Base-by-base conservation (phyloP, 2,888 invertebrate genomes). In the Melieria crassipennis region DNA sequence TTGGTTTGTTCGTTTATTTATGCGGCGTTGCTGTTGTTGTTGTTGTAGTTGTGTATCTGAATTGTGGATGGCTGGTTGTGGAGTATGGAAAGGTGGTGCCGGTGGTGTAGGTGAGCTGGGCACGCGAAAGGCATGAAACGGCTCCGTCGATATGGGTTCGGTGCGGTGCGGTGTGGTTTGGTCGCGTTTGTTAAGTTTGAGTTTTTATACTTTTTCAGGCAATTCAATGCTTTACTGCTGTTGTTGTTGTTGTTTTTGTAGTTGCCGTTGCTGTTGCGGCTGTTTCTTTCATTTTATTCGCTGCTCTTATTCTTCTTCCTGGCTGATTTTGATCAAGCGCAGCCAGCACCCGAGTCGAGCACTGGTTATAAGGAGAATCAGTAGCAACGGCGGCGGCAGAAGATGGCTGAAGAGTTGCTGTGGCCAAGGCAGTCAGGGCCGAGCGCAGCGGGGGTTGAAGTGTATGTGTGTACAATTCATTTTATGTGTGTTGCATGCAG, bases 191-290 rank as follows among this genome's bases (percentile, higher is more conserved):
- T 48, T 64, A 30, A 30, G 30, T 30, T 30, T 30, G 30, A 30
- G 30, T 30, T 30, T 30, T 30, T 30, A 30, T 30, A 30, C 30
- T 30, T 30, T 30, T 30, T 30, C 30, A 30, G 30, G 30, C 30
- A 30, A 30, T 30, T 5, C 52, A n/a, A 11, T 52, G 52, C 52
- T 13, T 52, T 13, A 52, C 4, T 7, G 48, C 50, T 74, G 65
- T 58, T 10, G 52, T 68, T 30, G 71, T 74, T 57, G 74, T 73
- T 75, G 71, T 74, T 57, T 73, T 73, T 75, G 72, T 71, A 5
- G 73, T 72, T 13, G 46, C 78, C 64, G 69, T 75, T 75, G 78
- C 74, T 52, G 73, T 72, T 13, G 46, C 78, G 79, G 73, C 76
- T 74, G 76, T 78, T 72, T 74, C 76, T 74, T 72, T 72, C 64